These are phyloP conservation scores for Phalanger gymnotis DNA, from an alignment of 2,797 vertebrate genomes.

Conservation along the genomic window DNA sequence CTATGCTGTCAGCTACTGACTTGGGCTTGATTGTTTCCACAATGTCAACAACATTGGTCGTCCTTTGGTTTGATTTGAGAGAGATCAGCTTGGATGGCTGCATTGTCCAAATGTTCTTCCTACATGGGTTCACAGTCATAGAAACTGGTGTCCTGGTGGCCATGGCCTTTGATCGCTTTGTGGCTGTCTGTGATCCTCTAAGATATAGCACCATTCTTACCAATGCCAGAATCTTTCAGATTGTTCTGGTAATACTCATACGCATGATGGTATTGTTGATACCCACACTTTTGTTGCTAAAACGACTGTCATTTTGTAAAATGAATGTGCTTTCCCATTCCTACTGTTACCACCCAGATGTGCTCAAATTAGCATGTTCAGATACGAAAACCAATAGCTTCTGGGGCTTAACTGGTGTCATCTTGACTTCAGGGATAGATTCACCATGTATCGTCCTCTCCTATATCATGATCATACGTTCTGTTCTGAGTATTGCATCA, in stretches of 20 bases:
- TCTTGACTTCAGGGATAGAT: conserved; percentile 78
- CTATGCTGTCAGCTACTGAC: conserved; percentile 85
- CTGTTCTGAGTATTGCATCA: conserved; percentile 79
- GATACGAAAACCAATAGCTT: conserved; percentile 76
- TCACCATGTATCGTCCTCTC: conserved; percentile 79
- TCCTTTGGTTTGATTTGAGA: conserved; percentile 81
- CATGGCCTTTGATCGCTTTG: conserved; percentile 86
- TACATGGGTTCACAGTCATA: conserved; percentile 82
- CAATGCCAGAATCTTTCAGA: conserved; percentile 73
- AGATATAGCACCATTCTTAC: conserved; percentile 84
- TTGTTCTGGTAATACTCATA: conserved; percentile 39
- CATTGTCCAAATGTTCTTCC: conserved; percentile 86
- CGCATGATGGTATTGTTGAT: conserved; percentile 21
- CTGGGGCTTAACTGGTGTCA: conserved; percentile 79
- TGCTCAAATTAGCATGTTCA: conserved; percentile 84
- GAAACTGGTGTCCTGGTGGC: conserved; percentile 85
- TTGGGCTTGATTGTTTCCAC: conserved; percentile 84
- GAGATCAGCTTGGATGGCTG: conserved; percentile 83
- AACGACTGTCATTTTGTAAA: conserved; percentile 72
- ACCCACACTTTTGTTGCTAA: conserved; percentile 73
- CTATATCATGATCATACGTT: conserved; percentile 81
- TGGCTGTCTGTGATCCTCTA: conserved; percentile 86
- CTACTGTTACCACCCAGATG: conserved; percentile 85
- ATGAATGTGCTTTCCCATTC: conserved; percentile 76
- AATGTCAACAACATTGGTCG: conserved; percentile 84